Percentiles rank a stretch among this genome's conserved stretches.
These are phyloP conservation scores for Drosophila teissieri DNA, from an alignment of 1,140 invertebrate species.

Conservation along the genomic window DNA sequence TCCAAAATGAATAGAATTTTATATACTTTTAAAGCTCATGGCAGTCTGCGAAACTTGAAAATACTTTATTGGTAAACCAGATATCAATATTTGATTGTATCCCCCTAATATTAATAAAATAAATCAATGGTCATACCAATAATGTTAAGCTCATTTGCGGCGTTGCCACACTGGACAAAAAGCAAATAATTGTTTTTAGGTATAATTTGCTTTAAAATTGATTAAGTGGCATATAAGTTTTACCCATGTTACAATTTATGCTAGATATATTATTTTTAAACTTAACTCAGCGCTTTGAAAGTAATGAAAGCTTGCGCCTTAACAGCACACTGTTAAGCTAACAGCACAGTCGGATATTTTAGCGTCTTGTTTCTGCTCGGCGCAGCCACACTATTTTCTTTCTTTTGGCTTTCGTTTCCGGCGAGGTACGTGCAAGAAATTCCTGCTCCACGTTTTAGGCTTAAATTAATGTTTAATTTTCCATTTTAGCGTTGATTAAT, in stretches of 20 bases:
- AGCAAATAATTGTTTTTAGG: no score
- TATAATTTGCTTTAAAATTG: no score
- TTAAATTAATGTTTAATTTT: background rate
- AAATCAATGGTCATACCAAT: background rate
- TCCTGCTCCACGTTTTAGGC: constrained; percentile 6
- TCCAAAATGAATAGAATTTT: no score
- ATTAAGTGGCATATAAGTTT: no score
- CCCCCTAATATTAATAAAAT: background rate
- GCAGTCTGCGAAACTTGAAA: no score
- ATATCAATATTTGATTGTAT: background rate
- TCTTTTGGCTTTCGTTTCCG: constrained; percentile 18
- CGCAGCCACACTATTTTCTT: constrained; percentile 13
- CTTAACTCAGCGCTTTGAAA: no score
- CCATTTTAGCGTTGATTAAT: constrained; percentile 7
- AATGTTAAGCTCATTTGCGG: background rate
- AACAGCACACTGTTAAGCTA: constrained; percentile 1
- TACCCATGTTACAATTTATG: background rate
- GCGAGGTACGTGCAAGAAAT: constrained; percentile 9
- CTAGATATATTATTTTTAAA: background rate
- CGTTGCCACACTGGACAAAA: background rate
- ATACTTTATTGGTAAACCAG: no score
- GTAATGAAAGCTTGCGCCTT: background rate
- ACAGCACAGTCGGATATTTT: constrained; percentile 5
- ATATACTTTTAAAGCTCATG: no score
- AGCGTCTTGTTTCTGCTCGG: background rate